Base-by-base conservation (phyloP, 2,888 invertebrate genomes). In the Chaitophorus viminalis region DNA sequence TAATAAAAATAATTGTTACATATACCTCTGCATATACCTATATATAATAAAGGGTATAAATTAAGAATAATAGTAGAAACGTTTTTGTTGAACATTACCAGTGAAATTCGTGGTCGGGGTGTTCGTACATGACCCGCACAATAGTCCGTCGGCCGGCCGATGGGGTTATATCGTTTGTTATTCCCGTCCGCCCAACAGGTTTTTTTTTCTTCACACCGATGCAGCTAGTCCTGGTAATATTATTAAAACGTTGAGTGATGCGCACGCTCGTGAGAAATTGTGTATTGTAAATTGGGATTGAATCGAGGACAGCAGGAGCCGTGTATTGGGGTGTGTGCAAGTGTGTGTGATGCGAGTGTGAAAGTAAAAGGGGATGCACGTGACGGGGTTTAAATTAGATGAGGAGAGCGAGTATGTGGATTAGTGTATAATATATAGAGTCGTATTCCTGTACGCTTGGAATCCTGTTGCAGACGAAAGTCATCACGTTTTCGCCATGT, bases 321-420 rank as follows among this genome's bases (percentile, higher is more conserved):
- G 0, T n/a, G 68, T 31, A n/a, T 33, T n/a, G 17, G 14, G 1
- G 65, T 31, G 46, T n/a, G n/a, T n/a, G n/a, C n/a, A n/a, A n/a
- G n/a, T n/a, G n/a, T n/a, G n/a, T n/a, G n/a, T n/a, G n/a, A n/a
- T n/a, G n/a, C n/a, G 54, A 17, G 60, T n/a, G 14, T 25, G 11
- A 21, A 60, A 29, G 65, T 39, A 65, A 29, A 68, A 60, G 77
- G 78, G 85, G 77, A 78, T 60, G 77, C 87, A 74, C 87, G 87
- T 87, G 87, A 87, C 75, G 81, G 87, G 87, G 87, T 87, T 81
- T 87, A 87, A 87, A 87, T 87, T 87, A 87, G 21, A 36, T 36
- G 70, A 79, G 29, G 70, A 72, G 60, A 33, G n/a, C 39, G n/a
- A 8, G n/a, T 25, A 74, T 39, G 60, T 60, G 75, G 75, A 83